phyloP scores from a whole-genome alignment of 92 coral and sea anemone species.

The Actinernus sp. region DNA sequence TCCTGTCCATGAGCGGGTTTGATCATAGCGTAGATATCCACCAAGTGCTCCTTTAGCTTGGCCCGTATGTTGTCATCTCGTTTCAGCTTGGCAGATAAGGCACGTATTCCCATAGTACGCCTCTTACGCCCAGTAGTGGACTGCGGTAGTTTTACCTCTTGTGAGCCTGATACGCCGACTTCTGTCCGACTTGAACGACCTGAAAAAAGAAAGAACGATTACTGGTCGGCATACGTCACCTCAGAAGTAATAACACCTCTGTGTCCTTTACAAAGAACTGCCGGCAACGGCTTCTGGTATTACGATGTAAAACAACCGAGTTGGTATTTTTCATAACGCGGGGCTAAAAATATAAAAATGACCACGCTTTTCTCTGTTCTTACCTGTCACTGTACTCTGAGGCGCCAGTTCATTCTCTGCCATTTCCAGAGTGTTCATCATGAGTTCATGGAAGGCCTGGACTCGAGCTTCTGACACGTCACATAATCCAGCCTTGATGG shows the following conservation, averaged over 20 bases:
- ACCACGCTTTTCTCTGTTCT: no score
- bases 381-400: constrained; percentile 1
- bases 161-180: constrained; percentile 36
- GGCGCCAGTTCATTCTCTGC: constrained; percentile 85
- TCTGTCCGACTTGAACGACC: constrained; percentile 53
- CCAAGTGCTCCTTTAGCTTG: constrained; percentile 78
- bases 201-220: constrained; percentile 13
- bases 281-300: neutral
- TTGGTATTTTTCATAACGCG: neutral
- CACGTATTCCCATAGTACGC: constrained; percentile 80
- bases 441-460: constrained; percentile 79
- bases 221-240: no score
- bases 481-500: constrained; percentile 69
- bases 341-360: no score
- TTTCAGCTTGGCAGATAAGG: constrained; percentile 78
- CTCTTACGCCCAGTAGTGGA: constrained; percentile 63
- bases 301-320: constrained; percentile 10
- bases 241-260: no score
- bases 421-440: constrained; percentile 77
- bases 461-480: constrained; percentile 43
- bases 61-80: constrained; percentile 75
- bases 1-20: neutral
- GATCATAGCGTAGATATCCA: constrained; percentile 57
- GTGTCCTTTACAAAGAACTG: no score
- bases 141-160: constrained; percentile 43